These are phyloP conservation scores for Anastrepha ludens DNA, from an alignment of 1,140 invertebrate genomes.

Conservation along the genomic window DNA sequence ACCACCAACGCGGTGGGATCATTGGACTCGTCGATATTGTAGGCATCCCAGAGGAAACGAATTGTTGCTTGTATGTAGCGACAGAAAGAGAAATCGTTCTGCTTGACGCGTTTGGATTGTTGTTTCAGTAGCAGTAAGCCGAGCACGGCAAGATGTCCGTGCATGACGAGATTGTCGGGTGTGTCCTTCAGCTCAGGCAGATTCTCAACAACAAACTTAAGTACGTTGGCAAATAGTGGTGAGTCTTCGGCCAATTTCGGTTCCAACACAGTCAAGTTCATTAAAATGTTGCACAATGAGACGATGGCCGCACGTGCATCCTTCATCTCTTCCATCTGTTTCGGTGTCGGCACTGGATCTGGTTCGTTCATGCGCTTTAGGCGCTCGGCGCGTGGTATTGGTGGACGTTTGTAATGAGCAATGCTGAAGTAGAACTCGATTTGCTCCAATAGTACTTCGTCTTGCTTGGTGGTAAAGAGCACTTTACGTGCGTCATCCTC, in stretches of 20 bases:
- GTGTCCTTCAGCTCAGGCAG: slow-evolving; percentile 88
- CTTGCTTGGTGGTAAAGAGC: slow-evolving; percentile 85
- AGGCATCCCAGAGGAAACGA: slow-evolving; percentile 93
- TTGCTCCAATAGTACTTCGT: slow-evolving; percentile 86
- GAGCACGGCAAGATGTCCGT: slow-evolving; percentile 88
- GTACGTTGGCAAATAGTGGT: slow-evolving; percentile 83
- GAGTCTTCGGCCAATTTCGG: slow-evolving; percentile 86
- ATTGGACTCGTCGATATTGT: slow-evolving; percentile 89
- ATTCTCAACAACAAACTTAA: slow-evolving; percentile 91
- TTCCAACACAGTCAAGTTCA: slow-evolving; percentile 93
- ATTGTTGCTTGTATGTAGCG: slow-evolving; percentile 91
- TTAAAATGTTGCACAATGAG: slow-evolving; percentile 91
- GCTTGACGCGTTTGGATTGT: slow-evolving; percentile 86
- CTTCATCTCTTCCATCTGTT: slow-evolving; percentile 86
- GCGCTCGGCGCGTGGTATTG: slow-evolving; percentile 85
- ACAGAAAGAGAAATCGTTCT: slow-evolving; percentile 90
- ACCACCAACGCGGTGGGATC: slow-evolving; percentile 87
- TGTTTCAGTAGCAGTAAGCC: slow-evolving; percentile 90
- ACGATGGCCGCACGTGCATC: slow-evolving; percentile 88
- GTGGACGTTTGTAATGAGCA: slow-evolving; percentile 88
- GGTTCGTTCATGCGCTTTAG: slow-evolving; percentile 83
- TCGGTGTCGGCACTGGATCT: slow-evolving; percentile 82
- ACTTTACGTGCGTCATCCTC: slow-evolving; percentile 91
- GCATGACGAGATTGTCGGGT: slow-evolving; percentile 88
- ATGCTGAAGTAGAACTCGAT: slow-evolving; percentile 90